Evolutionary conservation across 2,113 vertebrate species (phyloP).

Genomic region (Misgurnus mizolepis): DNA sequence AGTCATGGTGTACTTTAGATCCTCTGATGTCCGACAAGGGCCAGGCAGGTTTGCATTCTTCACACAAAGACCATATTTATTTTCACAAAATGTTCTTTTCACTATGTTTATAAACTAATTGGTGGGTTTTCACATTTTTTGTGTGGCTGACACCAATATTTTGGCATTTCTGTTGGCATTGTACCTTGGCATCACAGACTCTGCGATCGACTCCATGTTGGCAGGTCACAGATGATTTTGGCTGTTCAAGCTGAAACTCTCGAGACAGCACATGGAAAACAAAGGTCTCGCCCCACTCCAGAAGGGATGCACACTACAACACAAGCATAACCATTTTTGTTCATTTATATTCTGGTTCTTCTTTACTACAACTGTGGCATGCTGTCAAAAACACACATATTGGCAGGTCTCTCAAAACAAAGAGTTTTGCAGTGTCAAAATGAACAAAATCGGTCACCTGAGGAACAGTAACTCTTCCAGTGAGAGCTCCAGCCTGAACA

Average conservation of each 20-base stretch:
- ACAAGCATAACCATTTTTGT: not conserved
- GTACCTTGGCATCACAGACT: slow-evolving; percentile 91
- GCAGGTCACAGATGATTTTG: slow-evolving; percentile 88
- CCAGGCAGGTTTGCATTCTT: slow-evolving; percentile 86
- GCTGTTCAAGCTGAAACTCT: slow-evolving; percentile 95
- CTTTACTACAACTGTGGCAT: too few relatives aligned
- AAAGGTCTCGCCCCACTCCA: slow-evolving; percentile 93
- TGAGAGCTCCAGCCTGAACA: slow-evolving; percentile 90
- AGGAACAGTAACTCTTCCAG: slow-evolving; percentile 88
- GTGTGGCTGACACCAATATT: not conserved
- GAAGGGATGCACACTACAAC: slow-evolving; percentile 63
- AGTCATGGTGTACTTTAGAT: slow-evolving; percentile 97
- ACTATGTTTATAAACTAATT: too few relatives aligned
- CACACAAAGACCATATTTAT: slow-evolving; percentile 7
- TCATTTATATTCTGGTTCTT: not conserved
- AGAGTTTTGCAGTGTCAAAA: too few relatives aligned
- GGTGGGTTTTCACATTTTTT: not conserved
- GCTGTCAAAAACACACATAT: too few relatives aligned
- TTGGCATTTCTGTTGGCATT: not conserved
- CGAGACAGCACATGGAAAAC: slow-evolving; percentile 90
- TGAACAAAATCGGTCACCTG: slow-evolving; percentile 77
- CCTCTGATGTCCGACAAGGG: slow-evolving; percentile 90
- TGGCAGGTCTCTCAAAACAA: too few relatives aligned
- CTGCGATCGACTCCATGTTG: slow-evolving; percentile 95
- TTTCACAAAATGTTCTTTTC: too few relatives aligned